These are phyloP conservation scores for Tribolium freemani DNA, from an alignment of 2,888 invertebrate species.

Conservation along the genomic window DNA sequence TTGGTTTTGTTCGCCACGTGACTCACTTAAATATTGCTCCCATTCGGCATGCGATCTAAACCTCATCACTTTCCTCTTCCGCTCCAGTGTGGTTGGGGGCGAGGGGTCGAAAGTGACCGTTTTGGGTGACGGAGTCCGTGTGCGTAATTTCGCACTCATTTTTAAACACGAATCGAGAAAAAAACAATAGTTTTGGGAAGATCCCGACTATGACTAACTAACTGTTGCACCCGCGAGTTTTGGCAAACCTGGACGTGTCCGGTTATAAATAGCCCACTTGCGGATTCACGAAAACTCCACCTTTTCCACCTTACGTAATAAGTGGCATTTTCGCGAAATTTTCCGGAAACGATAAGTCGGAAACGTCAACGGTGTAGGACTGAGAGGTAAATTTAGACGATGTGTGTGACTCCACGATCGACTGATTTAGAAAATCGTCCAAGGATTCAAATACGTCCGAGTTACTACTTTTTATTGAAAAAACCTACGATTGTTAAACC, in stretches of 20 bases:
- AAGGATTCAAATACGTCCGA: neutral
- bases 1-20: neutral
- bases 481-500: slow-evolving; percentile 24
- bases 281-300: slow-evolving; percentile 60
- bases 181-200: slow-evolving; percentile 53
- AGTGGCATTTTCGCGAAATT: slow-evolving; percentile 31
- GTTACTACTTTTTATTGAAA: slow-evolving; percentile 4
- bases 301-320: slow-evolving; percentile 56
- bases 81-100: slow-evolving; percentile 72
- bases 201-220: slow-evolving; percentile 65
- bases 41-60: slow-evolving; percentile 66
- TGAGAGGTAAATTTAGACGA: neutral
- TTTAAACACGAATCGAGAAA: neutral
- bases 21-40: slow-evolving; percentile 72
- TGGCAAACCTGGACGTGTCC: slow-evolving; percentile 57
- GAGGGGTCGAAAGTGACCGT: slow-evolving; percentile 77
- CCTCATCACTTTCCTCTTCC: slow-evolving; percentile 63
- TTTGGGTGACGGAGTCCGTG: slow-evolving; percentile 77
- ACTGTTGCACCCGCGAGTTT: slow-evolving; percentile 60
- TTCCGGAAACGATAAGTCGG: slow-evolving; percentile 34
- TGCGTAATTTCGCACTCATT: slow-evolving; percentile 74
- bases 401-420: neutral
- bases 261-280: slow-evolving; percentile 64
- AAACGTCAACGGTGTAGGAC: neutral
- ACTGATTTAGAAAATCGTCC: neutral